Evolutionary conservation across 2,113 vertebrate species (phyloP).

Genomic region (Clarias magur): DNA sequence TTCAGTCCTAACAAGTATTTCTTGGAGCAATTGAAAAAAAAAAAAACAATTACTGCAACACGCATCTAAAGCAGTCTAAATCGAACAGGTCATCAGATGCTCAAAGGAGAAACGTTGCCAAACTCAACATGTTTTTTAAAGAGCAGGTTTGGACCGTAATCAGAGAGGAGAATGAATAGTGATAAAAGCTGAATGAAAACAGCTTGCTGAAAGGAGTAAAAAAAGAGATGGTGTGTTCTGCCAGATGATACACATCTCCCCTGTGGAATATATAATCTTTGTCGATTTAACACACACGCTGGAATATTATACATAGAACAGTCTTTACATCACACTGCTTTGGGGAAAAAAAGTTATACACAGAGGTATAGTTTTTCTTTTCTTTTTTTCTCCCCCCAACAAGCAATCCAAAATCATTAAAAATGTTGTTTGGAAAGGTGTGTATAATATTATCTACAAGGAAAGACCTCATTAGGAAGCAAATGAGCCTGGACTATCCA

Average conservation of each 20-base stretch:
- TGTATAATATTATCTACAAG: background rate
- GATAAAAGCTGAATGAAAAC: background rate
- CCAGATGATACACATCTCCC: slow-evolving; percentile 16
- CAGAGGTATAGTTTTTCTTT: background rate
- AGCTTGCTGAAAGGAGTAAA: background rate
- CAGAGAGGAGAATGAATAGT: background rate
- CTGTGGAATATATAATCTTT: slow-evolving; percentile 11
- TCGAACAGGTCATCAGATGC: background rate
- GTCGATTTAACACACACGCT: background rate
- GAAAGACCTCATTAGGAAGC: background rate
- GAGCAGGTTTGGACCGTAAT: background rate
- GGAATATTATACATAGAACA: background rate
- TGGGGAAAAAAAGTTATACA: background rate
- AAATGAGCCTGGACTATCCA: background rate
- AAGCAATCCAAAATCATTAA: background rate
- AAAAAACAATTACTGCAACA: background rate
- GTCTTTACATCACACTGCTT: background rate
- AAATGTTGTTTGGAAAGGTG: background rate
- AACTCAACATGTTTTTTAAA: slow-evolving; percentile 2
- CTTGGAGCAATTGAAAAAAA: background rate
- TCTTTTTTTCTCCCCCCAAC: background rate
- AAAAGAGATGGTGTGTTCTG: background rate
- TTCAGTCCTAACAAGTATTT: background rate
- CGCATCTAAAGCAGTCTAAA: background rate
- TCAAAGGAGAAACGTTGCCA: background rate